Base-by-base conservation (phyloP, 2,888 invertebrate species). In the Hemaris fuciformis region DNA sequence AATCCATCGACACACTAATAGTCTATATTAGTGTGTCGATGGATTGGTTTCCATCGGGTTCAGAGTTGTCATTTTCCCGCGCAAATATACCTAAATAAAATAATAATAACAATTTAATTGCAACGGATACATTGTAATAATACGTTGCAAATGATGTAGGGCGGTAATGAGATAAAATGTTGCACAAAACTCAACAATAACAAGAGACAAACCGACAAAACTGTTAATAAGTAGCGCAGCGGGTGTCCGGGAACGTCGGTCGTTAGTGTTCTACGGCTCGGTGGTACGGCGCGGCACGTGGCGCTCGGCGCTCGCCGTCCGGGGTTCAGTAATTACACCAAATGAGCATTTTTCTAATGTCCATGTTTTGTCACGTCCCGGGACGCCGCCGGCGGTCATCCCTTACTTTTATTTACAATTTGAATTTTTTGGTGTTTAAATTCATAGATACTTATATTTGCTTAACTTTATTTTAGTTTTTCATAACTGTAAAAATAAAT, bases 181-280 rank as follows among this genome's bases (percentile, higher is more conserved):
- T n/a, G 38, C 5, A 31, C 57, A 42, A 62, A 66, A 66, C 63
- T 62, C 66, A 75, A 77, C 71, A 77, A 71, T 71, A 73, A 66
- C 68, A 68, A 69, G 67, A 66, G 64, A 70, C 22, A 68, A 69
- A n/a, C n/a, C n/a, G n/a, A 70, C 63, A 67, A 63, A 64, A 60
- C 64, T 62, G 65, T 62, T 57, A 66, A 68, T 65, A 70, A 67
- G 34, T 61, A 62, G 63, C 77, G 22, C 86, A 74, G 84, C 84
- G 84, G 85, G 86, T 74, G 82, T 75, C 74, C 83, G 85, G 80
- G 86, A 86, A 81, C 67, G 62, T 63, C 59, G 60, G 78, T 87
- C 84, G 84, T 87, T 87, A 86, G 66, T 57, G 67, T 64, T 65
- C 67, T n/a, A 67, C 63, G 61, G 58, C 71, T 59, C 69, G 66